Conservation (phyloP, 2,113 vertebrate species). For the Calypte anna region DNA sequence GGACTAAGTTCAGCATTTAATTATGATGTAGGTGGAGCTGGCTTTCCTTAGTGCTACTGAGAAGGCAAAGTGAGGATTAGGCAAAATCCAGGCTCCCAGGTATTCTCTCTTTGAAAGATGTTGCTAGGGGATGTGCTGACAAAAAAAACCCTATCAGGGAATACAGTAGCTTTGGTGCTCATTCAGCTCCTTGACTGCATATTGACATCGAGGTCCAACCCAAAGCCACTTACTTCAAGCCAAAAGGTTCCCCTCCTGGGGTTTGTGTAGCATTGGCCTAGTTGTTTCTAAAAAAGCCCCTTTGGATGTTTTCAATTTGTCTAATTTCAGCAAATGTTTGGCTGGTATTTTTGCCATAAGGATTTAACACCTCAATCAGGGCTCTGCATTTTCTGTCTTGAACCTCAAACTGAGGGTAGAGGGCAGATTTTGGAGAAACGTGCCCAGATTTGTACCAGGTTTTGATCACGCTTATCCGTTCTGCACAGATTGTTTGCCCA, state of each 20-base stretch:
- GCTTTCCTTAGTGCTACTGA: neutral
- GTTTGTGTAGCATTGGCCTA: neutral
- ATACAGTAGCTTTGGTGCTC: neutral
- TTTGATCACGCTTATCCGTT: constrained; percentile 2
- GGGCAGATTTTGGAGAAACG: neutral
- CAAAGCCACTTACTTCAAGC: neutral
- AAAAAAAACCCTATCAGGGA: neutral
- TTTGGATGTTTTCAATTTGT: neutral
- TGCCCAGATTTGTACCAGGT: constrained; percentile 38
- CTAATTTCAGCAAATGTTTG: neutral
- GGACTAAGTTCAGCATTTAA: neutral
- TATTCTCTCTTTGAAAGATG: neutral
- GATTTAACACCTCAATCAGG: constrained; percentile 21
- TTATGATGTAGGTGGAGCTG: neutral
- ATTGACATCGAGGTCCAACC: neutral
- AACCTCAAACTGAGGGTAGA: constrained; percentile 10
- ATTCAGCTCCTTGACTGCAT: neutral
- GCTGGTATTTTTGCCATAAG: neutral
- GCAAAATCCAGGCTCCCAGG: neutral
- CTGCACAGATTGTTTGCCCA: constrained; percentile 69
- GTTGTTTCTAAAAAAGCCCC: neutral
- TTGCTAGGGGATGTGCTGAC: neutral
- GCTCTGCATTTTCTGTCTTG: neutral
- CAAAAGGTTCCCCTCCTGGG: neutral
- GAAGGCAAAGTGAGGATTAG: neutral